Evolutionary conservation across 2,797 vertebrate genomes (phyloP), one percentile per base, ranked within the genome.

Genomic region (Craterocephalus amniculus): DNA sequence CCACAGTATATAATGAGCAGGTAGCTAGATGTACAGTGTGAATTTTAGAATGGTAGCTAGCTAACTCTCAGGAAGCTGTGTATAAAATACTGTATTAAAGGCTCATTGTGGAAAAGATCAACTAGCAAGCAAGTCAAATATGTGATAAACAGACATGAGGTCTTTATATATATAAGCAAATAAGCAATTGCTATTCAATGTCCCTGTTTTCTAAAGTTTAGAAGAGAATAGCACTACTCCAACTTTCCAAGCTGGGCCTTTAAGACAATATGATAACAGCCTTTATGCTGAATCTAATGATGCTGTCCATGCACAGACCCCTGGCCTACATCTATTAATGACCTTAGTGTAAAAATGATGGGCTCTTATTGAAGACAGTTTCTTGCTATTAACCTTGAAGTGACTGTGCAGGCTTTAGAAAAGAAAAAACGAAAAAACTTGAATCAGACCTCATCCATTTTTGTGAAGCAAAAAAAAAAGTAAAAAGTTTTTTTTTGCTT

Each of bases 11-110:
- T 60, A 73, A 83, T 84, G 85, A 90, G 87, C 86, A 83, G 86
- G 85, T 91, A 91, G 88, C 84, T 90, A 89, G 87, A 87, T 78
- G 78, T 88, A 73, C 66, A 79, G 70, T 83, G 79, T 83, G 70
- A 70, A 87, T 87, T 70, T 80, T 81, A 76, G 83, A 83, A 72
- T 57, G 79, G 73, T 85, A 85, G 87, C 90, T 90, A 89, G 88
- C 90, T 91, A 89, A 91, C 88, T 92, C 93, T 94, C 93, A 94
- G 93, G 92, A 93, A 92, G 91, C 90, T 91, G 90, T 89, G 74
- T 76, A 79, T 68, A 74, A 79, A 86, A 84, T 87, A 87, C 83
- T 90, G 87, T 90, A 90, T 87, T 88, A 88, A 90, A 89, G 91
- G 88, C 75, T 87, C 82, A 78, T 67, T 78, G 55, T 76, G 71